Conservation (phyloP, 2,113 vertebrate species). For the Lethenteron camtschaticum region DNA sequence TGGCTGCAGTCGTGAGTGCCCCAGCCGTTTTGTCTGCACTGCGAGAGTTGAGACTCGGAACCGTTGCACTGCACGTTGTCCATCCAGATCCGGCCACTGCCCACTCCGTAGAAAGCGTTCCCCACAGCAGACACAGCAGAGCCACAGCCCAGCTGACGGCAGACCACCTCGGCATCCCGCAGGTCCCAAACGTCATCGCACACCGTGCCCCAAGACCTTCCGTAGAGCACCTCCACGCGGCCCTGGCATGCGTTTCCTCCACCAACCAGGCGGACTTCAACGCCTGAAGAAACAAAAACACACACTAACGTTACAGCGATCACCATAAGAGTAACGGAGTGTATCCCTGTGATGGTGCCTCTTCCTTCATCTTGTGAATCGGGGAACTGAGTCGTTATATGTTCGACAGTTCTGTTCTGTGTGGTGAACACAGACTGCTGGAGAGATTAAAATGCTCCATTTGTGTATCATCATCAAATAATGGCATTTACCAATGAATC, state of each 20-base stretch:
- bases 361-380: too few relatives aligned
- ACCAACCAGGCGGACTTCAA: conserved; percentile 11
- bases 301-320: too few relatives aligned
- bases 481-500: too few relatives aligned
- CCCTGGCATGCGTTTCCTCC: neutral
- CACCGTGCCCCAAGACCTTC: conserved; percentile 13
- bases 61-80: conserved; percentile 10
- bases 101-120: conserved; percentile 15
- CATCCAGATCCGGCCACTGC: conserved; percentile 13
- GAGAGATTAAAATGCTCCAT: too few relatives aligned
- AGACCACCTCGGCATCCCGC: conserved; percentile 12
- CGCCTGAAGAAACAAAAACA: neutral
- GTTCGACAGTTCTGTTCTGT: too few relatives aligned
- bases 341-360: too few relatives aligned
- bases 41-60: conserved; percentile 8
- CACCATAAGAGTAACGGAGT: too few relatives aligned
- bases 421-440: too few relatives aligned
- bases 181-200: conserved; percentile 20
- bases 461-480: too few relatives aligned
- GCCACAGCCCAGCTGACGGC: conserved; percentile 18
- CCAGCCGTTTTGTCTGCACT: conserved; percentile 9
- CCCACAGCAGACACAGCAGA: conserved; percentile 8
- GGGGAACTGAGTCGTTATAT: too few relatives aligned
- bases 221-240: conserved; percentile 12
- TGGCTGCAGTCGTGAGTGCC: conserved; percentile 16